Base-by-base conservation (phyloP, 2,113 vertebrate genomes). In the Serilophus lunatus region DNA sequence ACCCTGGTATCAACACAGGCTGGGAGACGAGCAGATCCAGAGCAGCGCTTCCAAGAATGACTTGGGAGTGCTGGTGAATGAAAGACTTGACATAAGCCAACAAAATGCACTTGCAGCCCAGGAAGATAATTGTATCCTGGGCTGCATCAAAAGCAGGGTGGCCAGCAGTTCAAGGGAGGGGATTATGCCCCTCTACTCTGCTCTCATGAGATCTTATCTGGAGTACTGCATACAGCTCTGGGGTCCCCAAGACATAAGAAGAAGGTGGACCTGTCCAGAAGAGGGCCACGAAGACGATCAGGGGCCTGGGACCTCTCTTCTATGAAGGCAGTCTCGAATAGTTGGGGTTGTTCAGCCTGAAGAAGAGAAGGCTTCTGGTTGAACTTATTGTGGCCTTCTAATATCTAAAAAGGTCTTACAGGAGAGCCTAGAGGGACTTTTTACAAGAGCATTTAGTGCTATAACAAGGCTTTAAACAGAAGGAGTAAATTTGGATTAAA, bases 81-180 rank as follows among this genome's bases (percentile, higher is more conserved):
- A 49, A 29, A 54, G 40, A 9, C 3, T 82, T 47, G 14, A 26
- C 25, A 42, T 28, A 25, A 49, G 7, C 25, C 4, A 7, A 12
- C 16, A 3, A 49, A 3, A 23, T 20, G 5, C 13, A 31, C 29
- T 23, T 7, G 13, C 16, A 69, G 12, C 33, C 19, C n/a, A 61
- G 40, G 45, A 3, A 49, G 35, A 12, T 29, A 47, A 0, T 0
- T 3, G 7, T 42, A 8, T 1, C 25, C 40, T 56, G 40, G 25
- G 12, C 10, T 90, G 6, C 14, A 49, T 24, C 6, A 56, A 76
- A 23, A 49, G 24, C 17, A 49, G 9, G 0, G 0, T 26, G 29
- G 17, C 0, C 47, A 54, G 20, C 3, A 49, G 31, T 5, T 22
- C 0, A 0, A 63, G 40, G 40, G 20, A 54, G 12, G 14, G n/a